Base-by-base conservation (phyloP, 1,140 invertebrate species). In the Gryon sp. region DNA sequence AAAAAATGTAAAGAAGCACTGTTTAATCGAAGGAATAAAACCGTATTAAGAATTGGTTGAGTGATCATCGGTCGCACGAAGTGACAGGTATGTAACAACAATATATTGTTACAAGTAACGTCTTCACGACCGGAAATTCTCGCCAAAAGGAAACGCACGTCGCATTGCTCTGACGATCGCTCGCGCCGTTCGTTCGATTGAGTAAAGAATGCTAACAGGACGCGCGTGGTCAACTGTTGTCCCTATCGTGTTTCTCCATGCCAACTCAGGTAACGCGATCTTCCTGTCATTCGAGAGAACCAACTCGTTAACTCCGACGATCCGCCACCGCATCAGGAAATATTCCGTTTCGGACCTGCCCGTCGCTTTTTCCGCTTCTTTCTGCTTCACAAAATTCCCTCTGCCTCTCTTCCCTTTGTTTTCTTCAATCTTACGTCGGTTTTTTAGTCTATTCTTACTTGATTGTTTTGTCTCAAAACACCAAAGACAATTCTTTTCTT, bases 241-340 rank as follows among this genome's bases (percentile, higher is more conserved):
- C 24, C 70, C 70, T 74, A 63, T 66, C 70, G 53, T 53, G 46
- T 74, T 66, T 60, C 60, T 53, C 53, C 52, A 4, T 59, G 52
- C 43, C 70, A 60, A 59, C 46, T 53, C 63, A 19, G 46, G 62
- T 72, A 77, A 68, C 68, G 62, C 68, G 48, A 55, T 62, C 55
- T 60, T 60, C 53, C 48, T 72, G 75, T 68, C 66, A 72, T 57
- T 72, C 63, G 74, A 76, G 59, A n/a, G n/a, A n/a, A n/a, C 41
- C 26, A 60, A 52, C 59, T 62, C 24, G 53, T 60, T 74, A 59
- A 50, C 18, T 63, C 36, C 15, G 9, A 5, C n/a, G n/a, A n/a
- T n/a, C n/a, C 53, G 36, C n/a, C 22, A 30, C 41, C 48, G 40
- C 40, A 14, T 38, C 52, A 70, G 75, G 66, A 77, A 72, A 77